A percentile compares a stretch with the other conserved stretches of the same genome.
phyloP scores from a whole-genome alignment of 2,888 invertebrate species.

The Anarsia innoxiella region DNA sequence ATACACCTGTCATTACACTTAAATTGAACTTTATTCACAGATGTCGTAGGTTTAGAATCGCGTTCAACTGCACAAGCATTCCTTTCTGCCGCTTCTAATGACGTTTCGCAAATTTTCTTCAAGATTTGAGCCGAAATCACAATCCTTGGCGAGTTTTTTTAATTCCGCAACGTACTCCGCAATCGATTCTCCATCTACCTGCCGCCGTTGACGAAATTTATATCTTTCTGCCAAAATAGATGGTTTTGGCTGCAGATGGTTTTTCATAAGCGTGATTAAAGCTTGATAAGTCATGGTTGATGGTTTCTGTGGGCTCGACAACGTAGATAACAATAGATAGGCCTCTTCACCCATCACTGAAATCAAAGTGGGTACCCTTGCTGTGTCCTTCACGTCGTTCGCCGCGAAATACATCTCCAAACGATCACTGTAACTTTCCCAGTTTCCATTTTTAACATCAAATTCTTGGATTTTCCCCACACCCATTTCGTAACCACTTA shows the following conservation, averaged over 20 bases:
- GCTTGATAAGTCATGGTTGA: conserved; percentile 1
- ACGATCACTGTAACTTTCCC: conserved; percentile 7
- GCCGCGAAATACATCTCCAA: conserved; percentile 10
- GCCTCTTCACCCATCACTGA: conserved; percentile 8
- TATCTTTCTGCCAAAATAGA: conserved; percentile 11
- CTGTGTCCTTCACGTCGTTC: conserved; percentile 3
- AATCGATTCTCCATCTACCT: conserved; percentile 1
- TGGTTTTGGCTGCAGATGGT: conserved; percentile 9
- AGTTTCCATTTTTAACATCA: conserved; percentile 1
- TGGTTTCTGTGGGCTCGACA: conserved; percentile 13
- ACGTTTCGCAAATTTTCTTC: conserved; percentile 21
- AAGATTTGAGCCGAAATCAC: conserved; percentile 15
- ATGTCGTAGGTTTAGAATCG: too few species aligned
- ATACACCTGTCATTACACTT: too few species aligned
- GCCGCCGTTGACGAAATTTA: conserved; percentile 12
- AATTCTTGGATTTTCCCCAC: background rate
- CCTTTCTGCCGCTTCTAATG: too few species aligned
- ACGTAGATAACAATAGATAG: conserved; percentile 6
- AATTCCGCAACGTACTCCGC: conserved; percentile 10
- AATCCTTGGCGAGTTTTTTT: conserved; percentile 11
- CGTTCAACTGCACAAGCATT: too few species aligned
- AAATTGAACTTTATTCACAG: too few species aligned
- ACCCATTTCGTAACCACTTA: background rate
- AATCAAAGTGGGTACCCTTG: conserved; percentile 12
- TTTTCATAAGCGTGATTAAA: conserved; percentile 5